Conservation (phyloP, 2,888 invertebrate genomes). For the Idaea dimidiata region DNA sequence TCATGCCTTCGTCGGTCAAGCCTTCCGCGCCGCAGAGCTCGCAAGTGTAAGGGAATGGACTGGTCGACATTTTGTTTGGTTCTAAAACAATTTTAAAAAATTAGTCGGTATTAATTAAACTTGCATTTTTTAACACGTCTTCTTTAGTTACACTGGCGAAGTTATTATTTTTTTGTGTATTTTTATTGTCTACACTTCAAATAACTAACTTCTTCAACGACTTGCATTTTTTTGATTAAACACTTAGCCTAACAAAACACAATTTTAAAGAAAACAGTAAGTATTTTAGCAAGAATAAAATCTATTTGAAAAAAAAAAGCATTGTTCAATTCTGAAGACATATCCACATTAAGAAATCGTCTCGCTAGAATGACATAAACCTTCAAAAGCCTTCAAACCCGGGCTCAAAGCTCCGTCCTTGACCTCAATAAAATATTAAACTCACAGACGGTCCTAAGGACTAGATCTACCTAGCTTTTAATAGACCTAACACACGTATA, state of each 20-base stretch:
- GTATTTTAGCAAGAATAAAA: too few species aligned
- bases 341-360: conserved; percentile 17
- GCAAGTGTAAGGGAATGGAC: conserved; percentile 82
- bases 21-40: conserved; percentile 93
- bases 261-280: too few species aligned
- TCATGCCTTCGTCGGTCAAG: conserved; percentile 88
- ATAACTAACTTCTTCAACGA: too few species aligned
- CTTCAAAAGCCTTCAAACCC: conserved; percentile 6
- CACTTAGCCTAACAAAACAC: too few species aligned
- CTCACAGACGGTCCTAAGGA: not conserved
- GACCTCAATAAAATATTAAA: conserved; percentile 15
- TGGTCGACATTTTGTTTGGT: conserved; percentile 56
- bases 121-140: too few species aligned
- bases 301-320: not conserved
- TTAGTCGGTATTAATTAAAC: conserved; percentile 1
- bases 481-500: conserved; percentile 56
- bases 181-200: too few species aligned
- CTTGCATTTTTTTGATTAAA: too few species aligned
- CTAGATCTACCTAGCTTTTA: not conserved
- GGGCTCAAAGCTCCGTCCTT: conserved; percentile 21
- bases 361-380: conserved; percentile 19
- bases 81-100: conserved; percentile 19
- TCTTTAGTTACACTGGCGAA: too few species aligned
- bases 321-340: conserved; percentile 4
- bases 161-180: too few species aligned